Conservation (phyloP, 2,888 invertebrate genomes). For the Ectemnius cavifrons region DNA sequence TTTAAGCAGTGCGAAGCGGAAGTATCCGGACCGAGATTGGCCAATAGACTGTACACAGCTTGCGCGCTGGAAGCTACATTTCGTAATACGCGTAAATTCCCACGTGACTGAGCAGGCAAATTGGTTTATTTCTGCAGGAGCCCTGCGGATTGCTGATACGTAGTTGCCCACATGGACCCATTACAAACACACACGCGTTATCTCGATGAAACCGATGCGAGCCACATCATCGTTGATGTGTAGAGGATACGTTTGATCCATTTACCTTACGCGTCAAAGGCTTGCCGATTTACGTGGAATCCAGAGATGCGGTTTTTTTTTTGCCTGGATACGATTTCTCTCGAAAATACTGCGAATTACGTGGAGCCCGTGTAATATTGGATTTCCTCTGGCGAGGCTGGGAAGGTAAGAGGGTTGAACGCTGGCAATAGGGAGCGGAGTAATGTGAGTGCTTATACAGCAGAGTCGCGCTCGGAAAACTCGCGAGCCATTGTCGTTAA, state of each 20-base stretch:
- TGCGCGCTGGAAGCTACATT: constrained; percentile 19
- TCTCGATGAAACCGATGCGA: constrained; percentile 4
- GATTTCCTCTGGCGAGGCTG: too few relatives aligned
- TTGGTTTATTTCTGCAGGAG: constrained; percentile 25
- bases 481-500: too few relatives aligned
- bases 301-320: background rate
- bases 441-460: too few relatives aligned
- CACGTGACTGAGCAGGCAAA: constrained; percentile 40
- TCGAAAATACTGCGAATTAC: too few relatives aligned
- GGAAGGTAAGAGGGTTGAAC: too few relatives aligned
- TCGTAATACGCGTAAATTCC: constrained; percentile 38
- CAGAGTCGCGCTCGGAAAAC: too few relatives aligned
- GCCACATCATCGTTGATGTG: background rate
- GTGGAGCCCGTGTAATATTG: too few relatives aligned
- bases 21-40: background rate
- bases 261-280: constrained; percentile 1
- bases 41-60: background rate
- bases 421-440: too few relatives aligned
- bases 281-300: background rate
- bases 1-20: constrained; percentile 1
- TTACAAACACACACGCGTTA: constrained; percentile 18
- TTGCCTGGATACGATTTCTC: background rate
- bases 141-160: background rate
- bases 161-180: constrained; percentile 17
- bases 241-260: constrained; percentile 1